Base-by-base conservation (phyloP, 2,797 vertebrate genomes). In the Tarsius wallacei region DNA sequence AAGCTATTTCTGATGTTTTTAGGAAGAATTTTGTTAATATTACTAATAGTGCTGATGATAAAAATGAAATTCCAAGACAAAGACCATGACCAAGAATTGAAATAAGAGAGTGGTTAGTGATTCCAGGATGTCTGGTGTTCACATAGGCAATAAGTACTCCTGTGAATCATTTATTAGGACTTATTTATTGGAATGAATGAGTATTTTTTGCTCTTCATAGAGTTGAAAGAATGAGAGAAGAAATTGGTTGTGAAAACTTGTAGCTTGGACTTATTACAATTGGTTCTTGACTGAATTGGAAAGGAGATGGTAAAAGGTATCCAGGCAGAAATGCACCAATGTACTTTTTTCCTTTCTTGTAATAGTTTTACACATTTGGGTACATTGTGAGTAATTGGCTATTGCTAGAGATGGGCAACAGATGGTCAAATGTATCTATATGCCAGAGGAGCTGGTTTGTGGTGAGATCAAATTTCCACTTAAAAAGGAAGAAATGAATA, bases 401-500 rank as follows among this genome's bases (percentile, higher is more conserved):
- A 61, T 85, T 71, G n/a, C 33, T 66, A 36, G 70, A 10, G 13
- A 76, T 87, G 49, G 59, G 68, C 73, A 94, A 68, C 51, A 97
- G 71, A 73, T 94, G 55, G 66, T 73, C 21, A 22, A 57, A 87
- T 26, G 5, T n/a, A 36, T 88, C 19, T 61, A 10, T 66, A 64
- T 59, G 36, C n/a, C 68, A 93, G 28, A 17, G n/a, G 22, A 93
- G 68, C 26, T 88, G 7, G 6, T 91, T 59, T 71, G 28, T 51
- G 9, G 21, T 51, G n/a, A 81, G 19, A 86, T 86, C 28, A 81
- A 94, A 84, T 93, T 90, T 77, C 42, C 87, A 80, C 5, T 94
- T 94, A 59, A 57, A 96, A 94, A 57, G 24, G 15, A 81, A 71
- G 33, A 85, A 91, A 47, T 90, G 10, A 97, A 82, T 47, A 87